Evolutionary conservation across 2,888 invertebrate species (phyloP).

Genomic region (Unio delphinus): DNA sequence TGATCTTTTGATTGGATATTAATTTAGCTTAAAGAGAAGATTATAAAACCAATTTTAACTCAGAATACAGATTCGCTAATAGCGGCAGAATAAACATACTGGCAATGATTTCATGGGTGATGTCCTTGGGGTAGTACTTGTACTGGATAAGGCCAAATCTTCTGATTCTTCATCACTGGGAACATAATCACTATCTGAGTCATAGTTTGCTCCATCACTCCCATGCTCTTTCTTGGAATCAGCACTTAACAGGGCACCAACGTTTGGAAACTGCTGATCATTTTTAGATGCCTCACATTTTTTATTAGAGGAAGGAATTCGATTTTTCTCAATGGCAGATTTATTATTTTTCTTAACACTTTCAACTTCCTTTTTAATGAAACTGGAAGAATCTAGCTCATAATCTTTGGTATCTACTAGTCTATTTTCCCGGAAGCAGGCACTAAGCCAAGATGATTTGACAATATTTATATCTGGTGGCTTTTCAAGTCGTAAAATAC

Average conservation of each 20-base stretch:
- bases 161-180: constrained; percentile 47
- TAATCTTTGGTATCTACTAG: constrained; percentile 30
- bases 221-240: constrained; percentile 19
- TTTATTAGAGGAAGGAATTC: background rate
- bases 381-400: constrained; percentile 33
- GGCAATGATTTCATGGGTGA: constrained; percentile 43
- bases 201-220: constrained; percentile 17
- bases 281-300: constrained; percentile 5
- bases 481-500: constrained; percentile 51
- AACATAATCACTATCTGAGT: constrained; percentile 61
- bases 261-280: constrained; percentile 26
- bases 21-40: too few relatives aligned
- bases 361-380: background rate
- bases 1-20: too few relatives aligned
- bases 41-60: too few relatives aligned
- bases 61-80: too few relatives aligned
- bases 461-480: constrained; percentile 45
- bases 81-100: constrained; percentile 25
- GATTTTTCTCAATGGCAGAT: background rate
- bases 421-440: constrained; percentile 58
- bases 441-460: constrained; percentile 64
- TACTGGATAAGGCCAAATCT: constrained; percentile 3
- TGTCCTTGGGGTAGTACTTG: constrained; percentile 23
- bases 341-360: background rate
- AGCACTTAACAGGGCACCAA: constrained; percentile 43